Evolutionary conservation across 2,797 vertebrate species (phyloP).

Genomic region (Neostethus bicornis): DNA sequence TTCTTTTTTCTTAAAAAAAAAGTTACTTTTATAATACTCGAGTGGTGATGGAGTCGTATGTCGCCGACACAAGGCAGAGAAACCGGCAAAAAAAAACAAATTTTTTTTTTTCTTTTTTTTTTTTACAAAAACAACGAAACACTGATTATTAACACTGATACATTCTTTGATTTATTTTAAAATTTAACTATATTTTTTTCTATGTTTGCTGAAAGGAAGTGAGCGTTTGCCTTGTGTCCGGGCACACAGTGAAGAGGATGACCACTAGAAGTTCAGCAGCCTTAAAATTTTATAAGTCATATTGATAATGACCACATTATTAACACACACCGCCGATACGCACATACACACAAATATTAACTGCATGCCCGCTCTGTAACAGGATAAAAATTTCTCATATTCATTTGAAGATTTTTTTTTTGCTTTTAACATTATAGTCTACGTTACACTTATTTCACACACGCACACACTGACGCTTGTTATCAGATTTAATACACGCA

Average conservation of each 20-base stretch:
- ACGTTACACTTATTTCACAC: constrained; percentile 47
- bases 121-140: neutral
- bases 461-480: constrained; percentile 40
- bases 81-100: neutral
- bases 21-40: constrained; percentile 58
- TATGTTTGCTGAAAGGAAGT: neutral
- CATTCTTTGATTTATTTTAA: neutral
- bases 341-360: constrained; percentile 31
- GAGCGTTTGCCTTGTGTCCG: constrained; percentile 34
- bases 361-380: constrained; percentile 52
- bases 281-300: constrained; percentile 32
- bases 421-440: constrained; percentile 41
- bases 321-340: constrained; percentile 22
- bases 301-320: constrained; percentile 39
- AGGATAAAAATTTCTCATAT: constrained; percentile 48
- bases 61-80: constrained; percentile 45
- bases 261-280: constrained; percentile 18
- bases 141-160: neutral
- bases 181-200: constrained; percentile 3
- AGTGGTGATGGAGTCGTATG: constrained; percentile 35
- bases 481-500: constrained; percentile 61
- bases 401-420: constrained; percentile 22
- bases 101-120: constrained; percentile 13
- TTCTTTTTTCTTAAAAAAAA: too few relatives aligned
- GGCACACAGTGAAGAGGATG: constrained; percentile 41